Base-by-base conservation (phyloP, 2,797 vertebrate species). In the Anabacerthia variegaticeps region DNA sequence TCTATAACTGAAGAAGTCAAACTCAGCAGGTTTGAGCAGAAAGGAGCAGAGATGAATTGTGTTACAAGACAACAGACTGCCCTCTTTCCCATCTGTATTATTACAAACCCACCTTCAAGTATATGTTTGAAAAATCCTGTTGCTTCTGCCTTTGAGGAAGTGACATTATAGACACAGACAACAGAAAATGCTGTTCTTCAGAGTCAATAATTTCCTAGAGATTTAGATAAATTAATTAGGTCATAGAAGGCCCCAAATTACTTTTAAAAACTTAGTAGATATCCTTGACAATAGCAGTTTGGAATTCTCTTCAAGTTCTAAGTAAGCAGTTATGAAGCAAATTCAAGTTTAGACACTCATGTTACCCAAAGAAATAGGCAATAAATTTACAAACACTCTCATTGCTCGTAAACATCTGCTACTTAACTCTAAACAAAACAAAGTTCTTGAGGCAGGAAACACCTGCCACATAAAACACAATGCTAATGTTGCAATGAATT, bases 341-440 rank as follows among this genome's bases (percentile, higher is more conserved):
- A 68, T 43, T 61, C 39, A 84, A 71, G 20, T 88, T 87, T 80
- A 63, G 20, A 69, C 44, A 37, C 14, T 88, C 92, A 48, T 4
- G 7, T 34, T 81, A 12, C 46, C 7, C 12, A 48, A n/a, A 75
- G 68, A 92, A 95, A 74, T 24, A 73, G 24, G 26, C 62, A 79
- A 88, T 88, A 86, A 85, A 93, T 96, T 89, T 91, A 59, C 51
- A 16, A 77, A 27, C 26, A 62, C 71, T 49, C 46, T 75, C 67
- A 89, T 85, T 82, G 23, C 37, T 88, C 30, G 61, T 80, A 88
- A 93, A 93, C 85, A 83, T 93, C 79, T 92, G 74, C 34, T 89
- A 20, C 41, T 90, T 75, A 77, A 15, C 49, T 86, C 43, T 80
- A 91, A 56, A 78, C 36, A 78, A 95, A 96, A 79, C n/a, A 85